These are phyloP conservation scores for Meloe dianella DNA, from an alignment of 2,888 invertebrate species.

Conservation along the genomic window DNA sequence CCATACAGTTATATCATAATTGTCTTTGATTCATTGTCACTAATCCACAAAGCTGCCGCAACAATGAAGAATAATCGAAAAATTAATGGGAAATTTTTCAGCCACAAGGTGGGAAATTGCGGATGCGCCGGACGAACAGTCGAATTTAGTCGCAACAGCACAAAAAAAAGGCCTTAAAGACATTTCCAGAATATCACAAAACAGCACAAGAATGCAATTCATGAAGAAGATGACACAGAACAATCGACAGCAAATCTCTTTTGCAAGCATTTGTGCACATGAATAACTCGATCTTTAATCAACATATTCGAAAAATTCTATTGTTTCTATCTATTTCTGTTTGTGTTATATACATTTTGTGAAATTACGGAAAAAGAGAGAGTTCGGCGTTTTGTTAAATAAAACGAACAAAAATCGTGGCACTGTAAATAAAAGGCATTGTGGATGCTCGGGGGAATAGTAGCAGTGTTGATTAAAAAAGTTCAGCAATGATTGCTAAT, in stretches of 20 bases:
- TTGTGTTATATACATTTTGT: background rate
- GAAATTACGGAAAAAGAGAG: background rate
- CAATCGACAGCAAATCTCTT: no score
- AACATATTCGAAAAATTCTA: no score
- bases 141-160: background rate
- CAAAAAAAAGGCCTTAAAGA: no score
- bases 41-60: background rate
- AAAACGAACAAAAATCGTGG: background rate
- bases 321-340: no score
- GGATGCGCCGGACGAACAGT: background rate
- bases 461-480: slow-evolving; percentile 10
- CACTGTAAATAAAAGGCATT: background rate
- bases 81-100: background rate
- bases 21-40: background rate
- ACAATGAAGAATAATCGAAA: background rate
- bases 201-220: no score
- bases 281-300: no score
- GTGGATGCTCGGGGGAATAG: background rate
- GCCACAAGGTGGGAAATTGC: background rate
- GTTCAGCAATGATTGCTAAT: slow-evolving; percentile 10
- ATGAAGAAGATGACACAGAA: no score
- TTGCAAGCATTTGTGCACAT: no score
- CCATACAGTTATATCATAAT: slow-evolving; percentile 4
- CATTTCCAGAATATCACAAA: no score
- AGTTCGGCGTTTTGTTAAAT: background rate